Base-by-base conservation (phyloP, 2,797 vertebrate species). In the Etheostoma perlongum region DNA sequence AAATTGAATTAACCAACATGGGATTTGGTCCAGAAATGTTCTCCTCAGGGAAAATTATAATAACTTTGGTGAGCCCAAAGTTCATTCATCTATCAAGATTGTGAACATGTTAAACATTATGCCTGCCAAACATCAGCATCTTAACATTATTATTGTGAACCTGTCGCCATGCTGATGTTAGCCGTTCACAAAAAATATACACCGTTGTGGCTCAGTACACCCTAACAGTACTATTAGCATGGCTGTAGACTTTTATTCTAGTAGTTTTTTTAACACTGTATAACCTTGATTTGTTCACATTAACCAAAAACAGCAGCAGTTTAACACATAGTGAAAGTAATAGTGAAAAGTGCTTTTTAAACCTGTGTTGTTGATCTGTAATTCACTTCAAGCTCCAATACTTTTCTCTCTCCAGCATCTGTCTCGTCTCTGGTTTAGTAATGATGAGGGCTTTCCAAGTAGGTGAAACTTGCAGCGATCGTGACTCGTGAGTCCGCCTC, bases 381-480 rank as follows among this genome's bases (percentile, higher is more conserved):
- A 62, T 72, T 52, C 21, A 2, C 48, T 65, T 63, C 2, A 14
- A 48, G 33, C 40, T 59, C 61, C 23, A 40, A 13, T 65, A 5
- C 42, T 40, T 40, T 48, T 23, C 12, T 51, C 49, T 30, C 40
- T 62, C 61, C 16, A 21, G 47, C 36, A 14, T 81, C 51, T 2
- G n/a, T 48, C 25, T 27, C 19, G 12, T 58, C 36, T 60, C 82
- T 78, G 81, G 16, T 83, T 82, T 60, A 40, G 60, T 58, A 67
- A 76, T 78, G 36, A 74, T 23, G 57, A 51, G 13, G 23, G 51
- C 46, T 52, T 70, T 85, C 79, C 77, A 80, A 79, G 64, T 66
- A 63, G 79, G 68, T 74, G 62, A 77, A 78, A 4, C 58, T 2
- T 67, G 14, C 64, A 76, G 30, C 55, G 18, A 11, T 30, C 9